Evolutionary conservation across 2,888 invertebrate species (phyloP), one percentile per base, ranked within the genome.

Genomic region (Panzeria rudis): DNA sequence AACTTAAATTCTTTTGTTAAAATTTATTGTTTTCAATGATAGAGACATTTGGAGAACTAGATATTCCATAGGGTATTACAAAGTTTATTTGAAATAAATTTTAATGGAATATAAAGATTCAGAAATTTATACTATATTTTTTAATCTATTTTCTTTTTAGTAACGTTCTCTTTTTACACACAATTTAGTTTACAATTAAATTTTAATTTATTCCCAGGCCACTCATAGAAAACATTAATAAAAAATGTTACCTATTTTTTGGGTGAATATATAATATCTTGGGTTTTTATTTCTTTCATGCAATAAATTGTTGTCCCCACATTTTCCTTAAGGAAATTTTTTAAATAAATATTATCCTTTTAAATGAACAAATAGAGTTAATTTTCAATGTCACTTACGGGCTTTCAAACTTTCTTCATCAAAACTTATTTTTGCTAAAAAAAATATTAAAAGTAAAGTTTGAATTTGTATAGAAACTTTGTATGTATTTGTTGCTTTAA

Each of bases 161-260:
- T 2, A 47, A 8, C 20, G 29, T 50, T 20, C 20, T 23, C 11
- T 1, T 50, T 9, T 11, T 4, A 50, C 50, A 20, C 50, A 29
- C 20, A 50, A 2, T 5, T 50, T 15, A 20, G 6, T n/a, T 17
- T 32, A 32, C 8, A 32, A 35, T 59, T 11, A 8, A 35, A 17
- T 17, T 20, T 20, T 61, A 38, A 61, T 61, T 61, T 61, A 38
- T 61, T 61, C 38, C 61, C 61, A 0, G 13, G 38, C 3, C 20
- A 6, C 11, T 38, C 32, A 7, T 38, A 20, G 13, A 20, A 61
- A 38, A 61, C 9, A n/a, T 13, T 1, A 35, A 20, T 20, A 11
- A 69, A 69, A 35, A 54, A 3, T 38, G 35, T 54, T 69, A 54
- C 41, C 25, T 41, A 29, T 2, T 15, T 38, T 38, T 38, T 61